Conservation (phyloP, 2,113 vertebrate genomes). For the Caloenas nicobarica region DNA sequence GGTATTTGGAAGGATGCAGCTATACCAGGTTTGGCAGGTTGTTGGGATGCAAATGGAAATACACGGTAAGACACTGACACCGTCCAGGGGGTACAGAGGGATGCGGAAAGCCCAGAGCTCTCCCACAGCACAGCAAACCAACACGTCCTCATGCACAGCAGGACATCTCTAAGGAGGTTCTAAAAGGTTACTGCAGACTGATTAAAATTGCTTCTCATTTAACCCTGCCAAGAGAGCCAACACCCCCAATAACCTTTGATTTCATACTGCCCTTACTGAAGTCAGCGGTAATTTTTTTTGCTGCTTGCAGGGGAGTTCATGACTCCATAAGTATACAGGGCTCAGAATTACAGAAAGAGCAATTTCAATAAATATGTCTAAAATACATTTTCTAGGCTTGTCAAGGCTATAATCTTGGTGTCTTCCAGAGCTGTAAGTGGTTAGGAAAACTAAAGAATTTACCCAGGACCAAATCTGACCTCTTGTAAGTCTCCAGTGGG, state of each 20-base stretch:
- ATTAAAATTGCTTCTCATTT: neutral
- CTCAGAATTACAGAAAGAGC: neutral
- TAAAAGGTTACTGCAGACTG: neutral
- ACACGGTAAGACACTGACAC: neutral
- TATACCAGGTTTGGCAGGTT: neutral
- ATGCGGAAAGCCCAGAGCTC: neutral
- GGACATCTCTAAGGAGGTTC: neutral
- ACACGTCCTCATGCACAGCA: neutral
- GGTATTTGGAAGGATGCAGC: neutral
- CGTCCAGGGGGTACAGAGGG: neutral
- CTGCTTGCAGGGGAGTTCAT: slow-evolving; percentile 21
- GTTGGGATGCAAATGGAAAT: neutral
- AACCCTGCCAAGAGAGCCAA: neutral
- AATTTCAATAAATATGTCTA: slow-evolving; percentile 12
- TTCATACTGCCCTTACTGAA: neutral
- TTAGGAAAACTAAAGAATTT: slow-evolving; percentile 29
- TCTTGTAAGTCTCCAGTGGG: neutral
- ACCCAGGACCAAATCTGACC: neutral
- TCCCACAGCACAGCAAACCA: neutral
- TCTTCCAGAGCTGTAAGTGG: slow-evolving; percentile 11
- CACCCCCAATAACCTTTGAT: neutral
- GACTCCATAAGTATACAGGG: neutral
- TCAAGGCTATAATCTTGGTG: slow-evolving; percentile 16
- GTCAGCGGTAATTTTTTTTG: neutral
- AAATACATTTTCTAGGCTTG: slow-evolving; percentile 17